These are phyloP conservation scores for Nemurella pictetii DNA, from an alignment of 2,888 invertebrate species.

Conservation along the genomic window DNA sequence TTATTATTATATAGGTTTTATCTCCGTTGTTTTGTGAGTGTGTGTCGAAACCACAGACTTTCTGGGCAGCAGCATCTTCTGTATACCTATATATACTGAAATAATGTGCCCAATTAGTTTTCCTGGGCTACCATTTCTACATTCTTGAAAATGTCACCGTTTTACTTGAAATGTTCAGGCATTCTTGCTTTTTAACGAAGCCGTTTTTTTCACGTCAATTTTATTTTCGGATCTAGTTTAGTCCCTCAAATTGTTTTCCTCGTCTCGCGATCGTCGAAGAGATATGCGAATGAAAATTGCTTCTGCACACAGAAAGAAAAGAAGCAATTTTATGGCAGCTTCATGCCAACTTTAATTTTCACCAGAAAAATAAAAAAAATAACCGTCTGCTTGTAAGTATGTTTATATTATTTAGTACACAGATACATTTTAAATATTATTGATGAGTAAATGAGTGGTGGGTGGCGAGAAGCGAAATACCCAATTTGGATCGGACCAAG, in stretches of 20 bases:
- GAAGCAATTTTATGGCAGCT: not conserved
- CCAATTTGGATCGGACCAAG: too few species aligned
- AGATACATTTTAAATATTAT: too few species aligned
- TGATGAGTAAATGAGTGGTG: too few species aligned
- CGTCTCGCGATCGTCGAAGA: not conserved
- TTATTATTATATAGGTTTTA: not conserved
- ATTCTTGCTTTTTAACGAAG: conserved; percentile 24
- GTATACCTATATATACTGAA: conserved; percentile 5
- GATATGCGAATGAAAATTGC: not conserved
- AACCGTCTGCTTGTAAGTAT: too few species aligned
- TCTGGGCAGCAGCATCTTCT: not conserved
- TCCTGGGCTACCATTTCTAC: conserved; percentile 9
- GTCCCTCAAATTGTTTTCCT: not conserved
- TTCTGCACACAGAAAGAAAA: not conserved
- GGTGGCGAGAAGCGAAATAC: too few species aligned
- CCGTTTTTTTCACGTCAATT: conserved; percentile 5
- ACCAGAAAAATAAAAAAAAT: too few species aligned
- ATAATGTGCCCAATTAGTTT: conserved; percentile 12
- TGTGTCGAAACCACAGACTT: not conserved
- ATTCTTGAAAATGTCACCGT: conserved; percentile 12
- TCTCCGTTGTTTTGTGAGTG: not conserved
- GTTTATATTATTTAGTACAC: too few species aligned
- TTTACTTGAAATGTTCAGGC: not conserved
- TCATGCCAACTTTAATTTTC: not conserved
- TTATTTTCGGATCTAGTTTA: conserved; percentile 19